A percentile compares a stretch with the other conserved stretches of the same genome.
phyloP scores from a whole-genome alignment of 2,888 invertebrate species.

The Nomada ferruginata region DNA sequence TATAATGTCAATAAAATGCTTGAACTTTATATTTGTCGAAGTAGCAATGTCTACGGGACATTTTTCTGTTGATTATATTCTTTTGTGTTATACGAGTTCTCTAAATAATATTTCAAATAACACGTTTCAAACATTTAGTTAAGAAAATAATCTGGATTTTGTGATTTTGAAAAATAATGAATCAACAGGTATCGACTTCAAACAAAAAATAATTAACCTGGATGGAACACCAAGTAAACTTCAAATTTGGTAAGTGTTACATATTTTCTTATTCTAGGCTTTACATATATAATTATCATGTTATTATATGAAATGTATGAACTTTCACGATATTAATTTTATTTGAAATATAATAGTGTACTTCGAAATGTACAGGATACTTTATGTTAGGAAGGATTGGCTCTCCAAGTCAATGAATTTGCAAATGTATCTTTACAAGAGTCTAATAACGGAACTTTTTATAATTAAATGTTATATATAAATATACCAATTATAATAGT shows the following conservation, averaged over 20 bases:
- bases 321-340: neutral
- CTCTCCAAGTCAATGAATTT: no score
- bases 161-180: slow-evolving; percentile 46
- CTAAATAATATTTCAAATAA: neutral
- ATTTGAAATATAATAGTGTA: neutral
- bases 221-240: slow-evolving; percentile 94
- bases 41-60: neutral
- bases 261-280: neutral
- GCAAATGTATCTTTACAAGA: no score
- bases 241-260: slow-evolving; percentile 87
- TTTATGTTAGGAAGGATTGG: neutral
- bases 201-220: slow-evolving; percentile 94
- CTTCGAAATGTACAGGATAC: neutral
- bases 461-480: no score
- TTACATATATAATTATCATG: neutral
- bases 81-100: neutral
- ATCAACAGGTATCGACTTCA: slow-evolving; percentile 93
- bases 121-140: neutral
- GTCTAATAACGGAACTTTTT: no score
- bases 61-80: neutral
- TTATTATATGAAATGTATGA: neutral
- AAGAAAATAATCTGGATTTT: neutral
- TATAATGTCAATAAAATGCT: neutral
- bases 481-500: no score
- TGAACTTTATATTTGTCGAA: neutral